Percentiles rank a stretch among this genome's conserved stretches.
phyloP scores from a whole-genome alignment of 2,797 vertebrate genomes.

The Rhynchotus rufescens region DNA sequence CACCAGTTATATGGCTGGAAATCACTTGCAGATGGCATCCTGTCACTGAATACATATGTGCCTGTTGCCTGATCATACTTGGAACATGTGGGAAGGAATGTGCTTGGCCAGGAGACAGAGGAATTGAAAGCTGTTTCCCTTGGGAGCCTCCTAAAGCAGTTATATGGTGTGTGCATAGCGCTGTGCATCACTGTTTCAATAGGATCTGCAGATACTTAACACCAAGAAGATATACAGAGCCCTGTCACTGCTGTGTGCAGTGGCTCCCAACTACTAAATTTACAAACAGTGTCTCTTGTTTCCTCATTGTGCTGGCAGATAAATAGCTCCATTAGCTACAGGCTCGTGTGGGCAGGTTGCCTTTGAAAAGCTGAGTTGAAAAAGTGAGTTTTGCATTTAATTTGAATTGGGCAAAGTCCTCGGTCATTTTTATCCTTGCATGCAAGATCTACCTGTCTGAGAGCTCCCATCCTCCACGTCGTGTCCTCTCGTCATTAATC shows the following conservation, averaged over 20 bases:
- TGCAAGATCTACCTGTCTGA: neutral
- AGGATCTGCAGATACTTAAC: neutral
- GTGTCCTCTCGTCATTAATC: neutral
- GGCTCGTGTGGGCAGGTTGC: neutral
- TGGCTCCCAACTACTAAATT: neutral
- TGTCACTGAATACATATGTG: neutral
- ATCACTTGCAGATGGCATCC: neutral
- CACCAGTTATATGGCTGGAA: neutral
- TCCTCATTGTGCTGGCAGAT: neutral
- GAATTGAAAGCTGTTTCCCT: neutral
- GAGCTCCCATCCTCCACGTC: neutral
- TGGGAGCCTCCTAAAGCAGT: neutral
- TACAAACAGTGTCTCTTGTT: neutral
- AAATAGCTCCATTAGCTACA: neutral
- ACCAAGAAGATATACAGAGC: neutral
- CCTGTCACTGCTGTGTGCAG: neutral
- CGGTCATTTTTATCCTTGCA: neutral
- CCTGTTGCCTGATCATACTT: rapidly evolving
- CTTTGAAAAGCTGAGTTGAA: neutral
- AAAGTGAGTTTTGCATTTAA: neutral
- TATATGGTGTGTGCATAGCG: neutral
- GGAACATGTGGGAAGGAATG: neutral
- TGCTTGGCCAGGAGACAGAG: neutral
- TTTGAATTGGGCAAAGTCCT: neutral
- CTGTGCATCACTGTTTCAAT: neutral